Evolutionary conservation across 2,113 vertebrate genomes (phyloP).

Genomic region (Chroicocephalus ridibundus): DNA sequence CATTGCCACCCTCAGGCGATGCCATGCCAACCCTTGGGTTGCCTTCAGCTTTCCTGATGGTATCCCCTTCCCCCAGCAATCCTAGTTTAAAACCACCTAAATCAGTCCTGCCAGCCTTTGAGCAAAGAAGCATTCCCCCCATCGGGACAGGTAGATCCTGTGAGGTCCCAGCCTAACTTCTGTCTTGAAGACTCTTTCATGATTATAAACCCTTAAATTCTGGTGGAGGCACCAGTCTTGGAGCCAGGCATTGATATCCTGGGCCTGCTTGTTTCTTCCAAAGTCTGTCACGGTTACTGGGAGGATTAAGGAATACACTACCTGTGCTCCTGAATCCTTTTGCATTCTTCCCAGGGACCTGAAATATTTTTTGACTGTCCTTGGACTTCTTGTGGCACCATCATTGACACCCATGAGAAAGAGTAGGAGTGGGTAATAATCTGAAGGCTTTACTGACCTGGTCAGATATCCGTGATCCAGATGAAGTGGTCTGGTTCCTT

Average conservation of each 20-base stretch:
- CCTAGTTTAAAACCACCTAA: background rate
- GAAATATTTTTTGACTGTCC: background rate
- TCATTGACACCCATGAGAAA: background rate
- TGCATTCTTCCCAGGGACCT: background rate
- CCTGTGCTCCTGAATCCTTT: background rate
- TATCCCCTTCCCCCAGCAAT: background rate
- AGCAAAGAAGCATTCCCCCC: background rate
- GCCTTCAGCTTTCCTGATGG: background rate
- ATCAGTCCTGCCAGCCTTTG: background rate
- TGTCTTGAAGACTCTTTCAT: background rate
- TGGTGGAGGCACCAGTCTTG: background rate
- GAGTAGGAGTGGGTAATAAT: background rate
- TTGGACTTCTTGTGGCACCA: background rate
- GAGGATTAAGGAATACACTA: background rate
- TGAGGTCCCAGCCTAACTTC: background rate
- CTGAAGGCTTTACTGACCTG: background rate
- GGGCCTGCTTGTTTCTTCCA: background rate
- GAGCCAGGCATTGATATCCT: background rate
- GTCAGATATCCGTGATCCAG: background rate
- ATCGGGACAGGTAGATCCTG: fast-evolving
- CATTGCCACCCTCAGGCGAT: background rate
- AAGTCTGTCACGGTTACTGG: background rate
- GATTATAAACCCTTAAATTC: background rate
- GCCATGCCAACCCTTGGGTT: background rate
- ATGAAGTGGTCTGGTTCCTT: background rate